Percentiles rank a stretch among this genome's conserved stretches.
phyloP scores from a whole-genome alignment of 2,888 invertebrate genomes.

The Pristionchus maxplancki region DNA sequence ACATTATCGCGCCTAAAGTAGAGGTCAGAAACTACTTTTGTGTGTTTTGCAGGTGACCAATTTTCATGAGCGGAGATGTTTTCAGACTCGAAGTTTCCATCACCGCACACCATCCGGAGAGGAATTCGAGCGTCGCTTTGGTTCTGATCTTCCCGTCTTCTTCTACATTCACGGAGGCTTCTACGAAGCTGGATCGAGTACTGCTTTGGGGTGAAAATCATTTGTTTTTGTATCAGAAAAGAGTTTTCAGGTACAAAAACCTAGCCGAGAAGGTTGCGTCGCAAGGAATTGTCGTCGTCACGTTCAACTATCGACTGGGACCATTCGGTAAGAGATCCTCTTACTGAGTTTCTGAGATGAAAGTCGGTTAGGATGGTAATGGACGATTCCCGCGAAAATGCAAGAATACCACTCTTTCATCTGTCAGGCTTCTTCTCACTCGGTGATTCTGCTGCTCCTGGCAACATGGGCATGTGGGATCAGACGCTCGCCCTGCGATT shows the following conservation, averaged over 20 bases:
- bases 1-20: conserved; percentile 62
- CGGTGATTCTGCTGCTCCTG: conserved; percentile 61
- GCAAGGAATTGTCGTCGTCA: conserved; percentile 65
- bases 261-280: conserved; percentile 63
- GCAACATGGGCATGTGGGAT: conserved; percentile 69
- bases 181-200: conserved; percentile 61
- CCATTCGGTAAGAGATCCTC: conserved; percentile 57
- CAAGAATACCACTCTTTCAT: no score
- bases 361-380: no score
- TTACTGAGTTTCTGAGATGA: not conserved
- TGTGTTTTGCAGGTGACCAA: no score
- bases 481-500: conserved; percentile 64
- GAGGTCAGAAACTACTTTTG: not conserved
- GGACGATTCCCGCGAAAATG: no score
- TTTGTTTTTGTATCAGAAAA: no score
- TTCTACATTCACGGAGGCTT: conserved; percentile 68
- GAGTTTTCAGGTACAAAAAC: conserved; percentile 58
- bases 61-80: not conserved
- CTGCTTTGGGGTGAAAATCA: not conserved
- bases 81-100: not conserved
- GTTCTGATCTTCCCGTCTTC: conserved; percentile 62
- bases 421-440: conserved; percentile 64
- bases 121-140: not conserved
- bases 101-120: not conserved
- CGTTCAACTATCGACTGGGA: conserved; percentile 66